Evolutionary conservation across 2,113 vertebrate species (phyloP), one percentile per base, ranked within the genome.

Genomic region (Austrofundulus limnaeus): DNA sequence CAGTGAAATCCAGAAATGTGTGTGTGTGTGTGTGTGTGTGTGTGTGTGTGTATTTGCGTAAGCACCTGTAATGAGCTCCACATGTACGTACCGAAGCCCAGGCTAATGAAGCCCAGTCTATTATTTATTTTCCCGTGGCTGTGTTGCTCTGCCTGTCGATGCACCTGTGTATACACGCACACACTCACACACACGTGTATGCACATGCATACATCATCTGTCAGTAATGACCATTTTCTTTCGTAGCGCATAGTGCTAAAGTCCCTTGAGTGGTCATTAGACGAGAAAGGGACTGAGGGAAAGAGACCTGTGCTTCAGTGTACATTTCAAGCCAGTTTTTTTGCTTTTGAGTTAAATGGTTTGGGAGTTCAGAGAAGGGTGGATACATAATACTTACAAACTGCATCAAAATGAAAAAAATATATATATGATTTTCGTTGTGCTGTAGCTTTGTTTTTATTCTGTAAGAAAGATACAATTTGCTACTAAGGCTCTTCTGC

Each of bases 241-340:
- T 76, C 64, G 31, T 77, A 60, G 75, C 78, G 85, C 88, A 87
- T 84, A 85, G 85, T 53, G 60, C 76, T 71, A 59, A 70, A 62
- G 77, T 93, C 92, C 92, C 92, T 75, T 16, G 92, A 91, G 92
- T 90, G 84, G 89, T 93, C 91, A 92, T 93, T 93, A 93, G 87
- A 85, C 62, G 70, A 65, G 72, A 82, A 81, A 82, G 80, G 58
- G 70, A 75, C 83, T 76, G 67, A 82, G 71, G 66, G 78, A 85
- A 78, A 78, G 81, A 87, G 77, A 86, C 74, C 66, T 45, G 72
- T 39, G 78, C 75, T 78, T 81, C 19, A 45, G 80, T 55, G 49
- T 54, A 50, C 70, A 65, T 70, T 84, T 81, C 57, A 70, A 81
- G 61, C 66, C 59, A 51, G 58, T 73, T 84, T 45, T 45, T 74